Conservation (phyloP, 2,113 vertebrate species). For the Tachysurus fulvidraco region DNA sequence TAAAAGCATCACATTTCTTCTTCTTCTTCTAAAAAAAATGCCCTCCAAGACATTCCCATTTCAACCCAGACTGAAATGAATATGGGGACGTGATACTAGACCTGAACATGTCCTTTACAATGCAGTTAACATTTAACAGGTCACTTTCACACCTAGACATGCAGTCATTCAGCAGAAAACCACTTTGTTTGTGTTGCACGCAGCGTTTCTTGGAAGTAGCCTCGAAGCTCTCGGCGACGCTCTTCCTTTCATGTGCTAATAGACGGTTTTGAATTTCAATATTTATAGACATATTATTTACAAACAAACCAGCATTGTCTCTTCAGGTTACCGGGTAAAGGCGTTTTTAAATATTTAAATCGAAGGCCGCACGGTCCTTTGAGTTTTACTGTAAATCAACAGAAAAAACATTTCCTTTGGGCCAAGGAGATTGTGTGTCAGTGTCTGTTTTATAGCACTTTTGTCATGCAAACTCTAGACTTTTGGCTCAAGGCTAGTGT, state of each 20-base stretch:
- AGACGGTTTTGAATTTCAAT: background rate
- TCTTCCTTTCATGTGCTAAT: background rate
- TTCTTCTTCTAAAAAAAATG: background rate
- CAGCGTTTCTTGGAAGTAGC: background rate
- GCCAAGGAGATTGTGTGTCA: background rate
- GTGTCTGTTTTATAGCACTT: background rate
- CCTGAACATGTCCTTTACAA: background rate
- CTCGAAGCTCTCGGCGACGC: background rate
- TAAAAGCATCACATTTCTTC: background rate
- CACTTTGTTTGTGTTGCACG: background rate
- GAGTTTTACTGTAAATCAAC: background rate
- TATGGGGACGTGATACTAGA: background rate
- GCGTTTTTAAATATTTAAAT: background rate
- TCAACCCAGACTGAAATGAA: background rate
- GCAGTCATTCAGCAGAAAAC: background rate
- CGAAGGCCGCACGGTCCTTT: background rate
- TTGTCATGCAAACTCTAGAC: background rate
- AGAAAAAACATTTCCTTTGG: background rate
- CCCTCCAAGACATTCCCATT: background rate
- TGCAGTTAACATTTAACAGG: background rate
- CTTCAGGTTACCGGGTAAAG: background rate
- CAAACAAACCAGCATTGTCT: background rate
- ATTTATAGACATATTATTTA: conserved; percentile 1
- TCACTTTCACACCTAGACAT: background rate
- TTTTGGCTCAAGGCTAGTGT: background rate